Base-by-base conservation (phyloP, 2,888 invertebrate genomes). In the Schizotus pectinicornis region DNA sequence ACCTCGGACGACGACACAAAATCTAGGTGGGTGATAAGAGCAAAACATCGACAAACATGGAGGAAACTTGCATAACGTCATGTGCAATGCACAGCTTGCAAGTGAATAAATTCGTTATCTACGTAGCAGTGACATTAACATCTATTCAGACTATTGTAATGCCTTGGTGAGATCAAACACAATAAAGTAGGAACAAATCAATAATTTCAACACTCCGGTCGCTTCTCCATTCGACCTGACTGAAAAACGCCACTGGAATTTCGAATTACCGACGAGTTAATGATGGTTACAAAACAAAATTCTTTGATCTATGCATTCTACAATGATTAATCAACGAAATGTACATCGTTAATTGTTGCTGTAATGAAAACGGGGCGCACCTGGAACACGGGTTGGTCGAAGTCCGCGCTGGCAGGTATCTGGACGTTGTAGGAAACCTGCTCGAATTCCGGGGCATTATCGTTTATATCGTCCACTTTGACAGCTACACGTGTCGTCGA, bases 391-490 rank as follows among this genome's bases (percentile, higher is more conserved):
- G 85, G 82, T 68, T 83, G 81, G 67, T 85, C 84, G 54, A 78
- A 71, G 61, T 80, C 75, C 37, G 77, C 74, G 34, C 83, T 81
- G 36, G 86, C 84, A 47, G 92, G 92, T 69, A 92, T 89, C 75
- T 87, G 88, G 63, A 94, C 86, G 74, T 90, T 89, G 81, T 94
- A 94, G 76, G 90, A 87, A 64, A 88, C 85, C 76, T 92, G 90
- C 74, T 91, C 88, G 80, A 94, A 95, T 69, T 87, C 86, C 1
- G 96, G 96, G 61, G 88, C 85, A 79, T 94, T 91, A 81, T 95
- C 95, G 82, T 95, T 95, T 70, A 91, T 81, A 62, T 96, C 95
- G 38, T 85, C 85, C 31, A 98, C 89, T 57, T 86, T 81, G 36
- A 98, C 88, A 59, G 88, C 87, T 47, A 98, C 90, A 68, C 92